Evolutionary conservation across 2,888 invertebrate species (phyloP).

Genomic region (Pyrochroa serraticornis): DNA sequence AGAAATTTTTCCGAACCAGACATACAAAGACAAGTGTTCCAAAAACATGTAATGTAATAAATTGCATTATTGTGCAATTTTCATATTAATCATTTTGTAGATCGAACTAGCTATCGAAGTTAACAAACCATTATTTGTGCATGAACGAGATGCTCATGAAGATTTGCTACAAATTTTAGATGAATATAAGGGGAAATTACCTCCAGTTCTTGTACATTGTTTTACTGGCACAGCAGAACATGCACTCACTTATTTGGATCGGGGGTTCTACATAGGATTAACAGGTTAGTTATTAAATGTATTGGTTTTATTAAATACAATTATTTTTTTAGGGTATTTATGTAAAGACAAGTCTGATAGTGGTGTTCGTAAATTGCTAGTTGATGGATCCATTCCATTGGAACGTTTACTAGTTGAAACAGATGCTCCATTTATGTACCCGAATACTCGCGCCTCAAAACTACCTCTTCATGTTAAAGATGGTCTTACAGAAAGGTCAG

Average conservation of each 20-base stretch:
- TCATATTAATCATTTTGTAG: constrained; percentile 57
- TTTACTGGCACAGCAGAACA: constrained; percentile 90
- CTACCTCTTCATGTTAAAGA: constrained; percentile 87
- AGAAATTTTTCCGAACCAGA: constrained; percentile 92
- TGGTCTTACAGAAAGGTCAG: constrained; percentile 80
- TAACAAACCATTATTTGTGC: constrained; percentile 86
- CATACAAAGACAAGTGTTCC: constrained; percentile 84
- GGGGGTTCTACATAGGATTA: constrained; percentile 85
- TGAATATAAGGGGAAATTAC: constrained; percentile 62
- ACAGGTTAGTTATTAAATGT: constrained; percentile 62
- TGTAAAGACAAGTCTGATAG: constrained; percentile 93
- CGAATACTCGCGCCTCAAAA: constrained; percentile 91
- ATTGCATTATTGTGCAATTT: background rate
- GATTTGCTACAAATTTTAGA: constrained; percentile 79
- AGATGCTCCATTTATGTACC: constrained; percentile 96
- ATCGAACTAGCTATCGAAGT: constrained; percentile 85
- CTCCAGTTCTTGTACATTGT: constrained; percentile 88
- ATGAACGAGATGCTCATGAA: constrained; percentile 89
- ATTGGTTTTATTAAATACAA: constrained; percentile 4
- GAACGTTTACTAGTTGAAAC: constrained; percentile 89
- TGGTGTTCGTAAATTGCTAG: constrained; percentile 83
- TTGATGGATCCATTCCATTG: constrained; percentile 80
- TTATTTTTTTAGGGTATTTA: constrained; percentile 67
- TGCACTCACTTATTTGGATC: constrained; percentile 80
- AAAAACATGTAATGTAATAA: constrained; percentile 70